Percentiles rank a stretch among this genome's conserved stretches.
Conservation (phyloP, 2,113 vertebrate genomes). For the Zosterops lateralis region DNA sequence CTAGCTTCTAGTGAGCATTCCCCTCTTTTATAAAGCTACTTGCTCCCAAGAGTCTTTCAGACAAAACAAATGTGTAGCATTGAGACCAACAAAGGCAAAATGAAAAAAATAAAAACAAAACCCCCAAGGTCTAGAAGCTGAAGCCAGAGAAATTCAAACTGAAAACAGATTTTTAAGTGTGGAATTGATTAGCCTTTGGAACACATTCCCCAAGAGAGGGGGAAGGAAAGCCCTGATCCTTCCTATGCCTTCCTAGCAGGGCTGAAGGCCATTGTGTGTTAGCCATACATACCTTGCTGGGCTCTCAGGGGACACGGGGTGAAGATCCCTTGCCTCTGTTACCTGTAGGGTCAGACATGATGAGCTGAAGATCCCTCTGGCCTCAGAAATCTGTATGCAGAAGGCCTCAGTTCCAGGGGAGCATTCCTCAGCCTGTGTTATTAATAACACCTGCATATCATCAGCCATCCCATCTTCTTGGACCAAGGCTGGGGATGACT, state of each 20-base stretch:
- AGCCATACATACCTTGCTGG: background rate
- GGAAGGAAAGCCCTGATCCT: background rate
- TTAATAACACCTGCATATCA: background rate
- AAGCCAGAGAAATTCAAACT: slow-evolving; percentile 39
- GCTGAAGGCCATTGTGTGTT: background rate
- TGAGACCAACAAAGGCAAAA: slow-evolving; percentile 10
- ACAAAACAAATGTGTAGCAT: background rate
- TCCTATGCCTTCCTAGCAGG: background rate
- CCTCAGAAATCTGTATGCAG: background rate
- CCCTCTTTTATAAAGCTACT: background rate
- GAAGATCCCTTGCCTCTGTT: background rate
- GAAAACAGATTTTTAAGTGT: slow-evolving; percentile 44
- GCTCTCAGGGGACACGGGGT: background rate
- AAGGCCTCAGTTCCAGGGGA: background rate
- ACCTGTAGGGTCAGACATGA: background rate
- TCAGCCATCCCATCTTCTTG: background rate
- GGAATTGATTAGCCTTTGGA: slow-evolving; percentile 57
- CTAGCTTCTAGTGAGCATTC: background rate
- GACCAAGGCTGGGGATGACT: background rate
- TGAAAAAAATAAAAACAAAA: background rate
- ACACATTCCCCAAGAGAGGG: background rate
- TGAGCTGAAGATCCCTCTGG: background rate
- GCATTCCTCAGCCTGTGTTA: background rate
- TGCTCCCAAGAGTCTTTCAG: background rate
- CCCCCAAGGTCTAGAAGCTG: background rate